Base-by-base conservation (phyloP, 2,888 invertebrate genomes). In the Melanostoma mellinum region DNA sequence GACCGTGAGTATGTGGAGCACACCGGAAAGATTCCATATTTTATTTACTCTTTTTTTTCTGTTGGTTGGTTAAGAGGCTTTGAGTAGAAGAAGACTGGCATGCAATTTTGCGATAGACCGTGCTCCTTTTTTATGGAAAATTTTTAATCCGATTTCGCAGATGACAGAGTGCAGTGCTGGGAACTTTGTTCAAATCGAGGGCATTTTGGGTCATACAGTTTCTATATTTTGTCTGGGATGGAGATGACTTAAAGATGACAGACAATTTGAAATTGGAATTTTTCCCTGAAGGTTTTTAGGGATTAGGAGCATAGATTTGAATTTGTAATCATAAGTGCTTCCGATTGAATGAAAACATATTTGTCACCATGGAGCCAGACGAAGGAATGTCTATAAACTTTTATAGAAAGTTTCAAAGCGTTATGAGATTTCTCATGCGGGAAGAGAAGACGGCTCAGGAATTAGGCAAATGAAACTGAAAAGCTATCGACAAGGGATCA, bases 1-100 rank as follows among this genome's bases (percentile, higher is more conserved):
- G 84, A 84, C 84, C 84, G 74, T 79, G 71, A 65, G 65, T 84
- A 84, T 75, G 60, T 79, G 74, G 84, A 84, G 55, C 84, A 79
- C 71, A 79, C 79, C 84, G 84, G 84, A 84, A 84, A 79, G 74
- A 74, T 65, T 79, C 60, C 48, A 38, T 74, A 63, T 50, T 63
- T 50, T 63, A 38, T 48, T 44, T 63, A 4, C 32, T 63, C 35
- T 68, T 63, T 58, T 53, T 42, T 67, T 50, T n/a, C 6, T 75
- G 60, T 69, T 79, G 32, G n/a, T 72, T 50, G 56, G 52, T 58
- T 78, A 84, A 84, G 84, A 69, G 79, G 84, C 84, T 84, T 84
- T 75, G 67, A 56, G 9, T 30, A 33, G 78, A 32, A 65, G 67
- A 69, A 35, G 10, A 32, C 30, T 48, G 50, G 71, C 79, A 82